Conservation (phyloP, 2,113 vertebrate species). For the Peromyscus californicus region DNA sequence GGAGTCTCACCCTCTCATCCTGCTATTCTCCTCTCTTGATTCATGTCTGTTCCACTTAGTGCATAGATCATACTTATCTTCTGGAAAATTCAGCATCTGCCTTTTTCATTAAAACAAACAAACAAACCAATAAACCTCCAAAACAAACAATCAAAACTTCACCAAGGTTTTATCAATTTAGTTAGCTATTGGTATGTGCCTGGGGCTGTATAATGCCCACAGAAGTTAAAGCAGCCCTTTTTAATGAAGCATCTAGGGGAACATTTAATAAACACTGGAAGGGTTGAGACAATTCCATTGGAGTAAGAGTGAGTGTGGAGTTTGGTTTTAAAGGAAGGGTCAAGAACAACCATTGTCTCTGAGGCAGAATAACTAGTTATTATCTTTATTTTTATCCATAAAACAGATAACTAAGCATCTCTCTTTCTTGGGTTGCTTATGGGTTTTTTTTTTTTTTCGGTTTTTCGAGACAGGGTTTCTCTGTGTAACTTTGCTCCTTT, state of each 20-base stretch:
- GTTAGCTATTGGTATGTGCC: not conserved
- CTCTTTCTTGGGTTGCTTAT: not conserved
- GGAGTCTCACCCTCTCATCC: not conserved
- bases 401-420: not conserved
- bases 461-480: too few species aligned
- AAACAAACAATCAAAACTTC: not conserved
- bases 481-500: too few species aligned
- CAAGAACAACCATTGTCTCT: not conserved
- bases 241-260: not conserved
- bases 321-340: not conserved
- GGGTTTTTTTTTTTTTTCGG: too few species aligned
- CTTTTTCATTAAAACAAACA: slow-evolving; percentile 53
- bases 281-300: not conserved
- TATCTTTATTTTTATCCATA: not conserved
- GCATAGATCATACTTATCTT: not conserved
- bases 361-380: not conserved
- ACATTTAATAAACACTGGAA: not conserved
- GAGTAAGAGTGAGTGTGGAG: not conserved
- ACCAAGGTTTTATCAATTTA: not conserved
- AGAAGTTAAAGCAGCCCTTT: not conserved
- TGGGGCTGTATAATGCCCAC: not conserved
- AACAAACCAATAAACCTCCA: not conserved
- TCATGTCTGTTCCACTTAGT: not conserved
- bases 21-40: slow-evolving; percentile 28
- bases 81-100: slow-evolving; percentile 23